A percentile compares a stretch with the other conserved stretches of the same genome.
phyloP scores from a whole-genome alignment of 1,140 invertebrate species.

The Chymomyza costata region DNA sequence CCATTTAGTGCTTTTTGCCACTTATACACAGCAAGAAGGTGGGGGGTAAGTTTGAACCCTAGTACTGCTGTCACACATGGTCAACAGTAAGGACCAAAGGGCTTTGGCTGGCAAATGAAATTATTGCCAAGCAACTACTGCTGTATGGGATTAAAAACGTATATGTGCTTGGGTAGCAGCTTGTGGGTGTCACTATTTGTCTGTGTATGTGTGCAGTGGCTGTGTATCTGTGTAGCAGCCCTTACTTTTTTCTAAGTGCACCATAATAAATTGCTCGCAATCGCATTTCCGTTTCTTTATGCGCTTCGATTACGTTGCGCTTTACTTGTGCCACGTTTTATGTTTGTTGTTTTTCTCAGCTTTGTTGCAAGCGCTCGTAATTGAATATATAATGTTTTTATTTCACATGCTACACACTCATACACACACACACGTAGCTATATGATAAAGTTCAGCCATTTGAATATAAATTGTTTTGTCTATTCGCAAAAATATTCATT shows the following conservation, averaged over 20 bases:
- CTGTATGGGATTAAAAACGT: conserved; percentile 51
- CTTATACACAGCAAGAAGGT: conserved; percentile 40
- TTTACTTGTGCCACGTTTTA: conserved; percentile 60
- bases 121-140: conserved; percentile 34
- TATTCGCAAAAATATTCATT: conserved; percentile 69
- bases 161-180: conserved; percentile 24
- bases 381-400: conserved; percentile 71
- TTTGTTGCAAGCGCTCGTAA: conserved; percentile 34
- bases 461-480: conserved; percentile 73
- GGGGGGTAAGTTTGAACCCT: conserved; percentile 5
- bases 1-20: conserved; percentile 73
- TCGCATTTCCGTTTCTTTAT: conserved; percentile 72
- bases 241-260: conserved; percentile 43
- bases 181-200: conserved; percentile 11
- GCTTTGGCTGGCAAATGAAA: conserved; percentile 69
- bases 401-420: conserved; percentile 15
- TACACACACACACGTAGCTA: conserved; percentile 23
- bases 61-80: conserved; percentile 61
- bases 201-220: not conserved
- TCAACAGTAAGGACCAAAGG: conserved; percentile 63
- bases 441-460: conserved; percentile 32
- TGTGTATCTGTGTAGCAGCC: conserved; percentile 12
- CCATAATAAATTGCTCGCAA: conserved; percentile 73
- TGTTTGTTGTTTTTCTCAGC: not conserved
- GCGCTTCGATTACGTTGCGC: conserved; percentile 68